Conservation (phyloP, 2,888 invertebrate species). For the Andrena flavipes region DNA sequence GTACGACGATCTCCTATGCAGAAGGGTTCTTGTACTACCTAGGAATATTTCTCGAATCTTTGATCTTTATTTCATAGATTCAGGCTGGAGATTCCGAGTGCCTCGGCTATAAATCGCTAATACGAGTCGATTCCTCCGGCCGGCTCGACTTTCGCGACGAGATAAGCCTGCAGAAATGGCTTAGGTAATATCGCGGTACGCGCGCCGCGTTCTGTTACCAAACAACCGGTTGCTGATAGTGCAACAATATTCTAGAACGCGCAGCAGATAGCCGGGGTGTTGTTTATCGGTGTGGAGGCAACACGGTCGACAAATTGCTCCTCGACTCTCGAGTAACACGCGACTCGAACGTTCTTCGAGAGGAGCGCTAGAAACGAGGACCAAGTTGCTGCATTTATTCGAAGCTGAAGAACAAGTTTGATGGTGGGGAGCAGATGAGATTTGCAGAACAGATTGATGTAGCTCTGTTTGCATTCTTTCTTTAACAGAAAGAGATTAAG, state of each 20-base stretch:
- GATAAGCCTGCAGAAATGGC: constrained; percentile 58
- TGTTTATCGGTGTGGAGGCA: constrained; percentile 37
- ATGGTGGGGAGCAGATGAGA: too few relatives aligned
- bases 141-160: constrained; percentile 41
- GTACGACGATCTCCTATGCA: too few relatives aligned
- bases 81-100: neutral
- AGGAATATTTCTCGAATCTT: neutral
- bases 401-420: neutral
- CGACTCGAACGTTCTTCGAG: constrained; percentile 4
- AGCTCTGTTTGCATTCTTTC: too few relatives aligned
- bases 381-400: neutral
- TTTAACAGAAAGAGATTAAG: too few relatives aligned
- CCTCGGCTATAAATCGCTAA: constrained; percentile 38
- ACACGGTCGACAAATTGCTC: constrained; percentile 21
- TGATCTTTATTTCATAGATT: neutral
- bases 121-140: constrained; percentile 25
- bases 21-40: too few relatives aligned
- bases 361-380: neutral
- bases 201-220: constrained; percentile 60
- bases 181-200: constrained; percentile 54
- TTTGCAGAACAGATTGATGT: too few relatives aligned
- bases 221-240: constrained; percentile 66
- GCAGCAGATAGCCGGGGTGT: constrained; percentile 37
- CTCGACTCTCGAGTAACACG: constrained; percentile 15
- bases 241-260: constrained; percentile 63